Base-by-base conservation (phyloP, 2,113 vertebrate genomes). In the Neogobius melanostomus region DNA sequence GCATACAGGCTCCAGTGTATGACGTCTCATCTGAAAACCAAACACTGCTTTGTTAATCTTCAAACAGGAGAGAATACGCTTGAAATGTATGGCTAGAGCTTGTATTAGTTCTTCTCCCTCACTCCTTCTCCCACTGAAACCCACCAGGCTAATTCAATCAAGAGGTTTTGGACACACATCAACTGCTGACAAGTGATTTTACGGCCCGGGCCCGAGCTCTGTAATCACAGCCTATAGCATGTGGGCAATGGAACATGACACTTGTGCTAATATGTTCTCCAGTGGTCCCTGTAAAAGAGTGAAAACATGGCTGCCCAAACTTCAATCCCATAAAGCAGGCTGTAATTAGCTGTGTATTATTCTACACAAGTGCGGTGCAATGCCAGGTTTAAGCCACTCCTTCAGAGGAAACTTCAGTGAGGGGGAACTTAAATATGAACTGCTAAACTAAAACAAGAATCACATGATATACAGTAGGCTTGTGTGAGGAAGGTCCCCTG, bases 111-210 rank as follows among this genome's bases (percentile, higher is more conserved):
- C 14, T 44, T 61, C 28, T 43, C 2, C 82, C 80, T 87, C 85
- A 6, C 78, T 76, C 80, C 68, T 75, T 81, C 73, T 77, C 16
- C 47, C 64, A 71, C 76, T 69, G 62, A 82, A 88, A 91, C 81
- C 77, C 82, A 70, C 82, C 60, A 79, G 85, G 85, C 88, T 86
- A 90, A 89, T 90, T 91, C 79, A 92, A 91, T 91, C 87, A 88
- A 56, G 79, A 72, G 64, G 66, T 66, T 71, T 71, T 45, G 57
- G 79, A 88, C 88, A 88, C 80, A 81, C 71, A 85, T 89, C 84
- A 86, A 89, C 80, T 90, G 87, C 89, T 91, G 90, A 91, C 88
- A 88, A 89, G 88, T 62, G 65, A 88, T 90, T 88, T 90, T 85
- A 86, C 88, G 88, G 89, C 88, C 80, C 68, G 17, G 83, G 79